Evolutionary conservation across 2,113 vertebrate species (phyloP).

Genomic region (Etheostoma spectabile): DNA sequence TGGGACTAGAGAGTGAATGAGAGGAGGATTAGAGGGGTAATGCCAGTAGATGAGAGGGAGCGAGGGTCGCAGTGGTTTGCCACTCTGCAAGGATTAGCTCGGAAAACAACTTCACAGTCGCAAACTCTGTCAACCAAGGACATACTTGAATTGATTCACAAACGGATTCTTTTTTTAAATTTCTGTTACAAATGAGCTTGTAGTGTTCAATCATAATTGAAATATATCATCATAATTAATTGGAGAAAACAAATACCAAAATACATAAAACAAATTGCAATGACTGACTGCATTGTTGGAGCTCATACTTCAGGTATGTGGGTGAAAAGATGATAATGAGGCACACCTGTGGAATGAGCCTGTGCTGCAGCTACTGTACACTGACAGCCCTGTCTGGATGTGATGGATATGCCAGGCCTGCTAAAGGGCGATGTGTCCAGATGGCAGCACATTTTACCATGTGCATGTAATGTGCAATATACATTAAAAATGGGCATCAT

Average conservation of each 20-base stretch:
- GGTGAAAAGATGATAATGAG: constrained; percentile 13
- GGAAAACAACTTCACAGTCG: constrained; percentile 76
- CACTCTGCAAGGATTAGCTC: constrained; percentile 86
- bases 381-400: constrained; percentile 9
- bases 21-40: constrained; percentile 88
- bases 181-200: background rate
- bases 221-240: constrained; percentile 3
- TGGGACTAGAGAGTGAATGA: constrained; percentile 83
- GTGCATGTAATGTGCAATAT: constrained; percentile 41
- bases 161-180: background rate
- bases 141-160: constrained; percentile 47
- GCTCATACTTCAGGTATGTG: constrained; percentile 14
- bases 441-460: constrained; percentile 62
- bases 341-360: constrained; percentile 70
- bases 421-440: constrained; percentile 58
- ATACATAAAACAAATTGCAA: background rate
- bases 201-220: background rate
- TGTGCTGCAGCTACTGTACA: constrained; percentile 3
- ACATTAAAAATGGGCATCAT: constrained; percentile 60
- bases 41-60: constrained; percentile 81
- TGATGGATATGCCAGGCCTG: constrained; percentile 46
- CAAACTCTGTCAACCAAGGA: constrained; percentile 73
- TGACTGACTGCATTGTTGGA: background rate
- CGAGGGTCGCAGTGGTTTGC: constrained; percentile 79
- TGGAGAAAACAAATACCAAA: background rate